phyloP scores from a whole-genome alignment of 2,113 vertebrate genomes.

The Sula dactylatra region DNA sequence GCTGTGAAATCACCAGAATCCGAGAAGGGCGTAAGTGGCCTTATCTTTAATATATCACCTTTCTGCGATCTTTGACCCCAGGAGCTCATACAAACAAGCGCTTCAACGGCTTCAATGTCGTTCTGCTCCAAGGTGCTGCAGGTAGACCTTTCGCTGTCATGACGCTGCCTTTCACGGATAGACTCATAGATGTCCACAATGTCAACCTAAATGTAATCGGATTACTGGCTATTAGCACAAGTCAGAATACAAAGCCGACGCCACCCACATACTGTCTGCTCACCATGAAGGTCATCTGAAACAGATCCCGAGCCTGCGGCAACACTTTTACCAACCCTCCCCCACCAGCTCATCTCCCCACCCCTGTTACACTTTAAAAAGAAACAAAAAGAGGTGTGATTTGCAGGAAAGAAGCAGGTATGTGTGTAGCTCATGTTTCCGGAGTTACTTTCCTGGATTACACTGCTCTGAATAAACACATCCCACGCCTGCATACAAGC shows the following conservation, averaged over 20 bases:
- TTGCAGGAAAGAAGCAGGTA: not conserved
- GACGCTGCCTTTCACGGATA: conserved; percentile 82
- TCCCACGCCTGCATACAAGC: not conserved
- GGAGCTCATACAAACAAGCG: conserved; percentile 96
- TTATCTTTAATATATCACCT: conserved; percentile 73
- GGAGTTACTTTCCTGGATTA: not conserved
- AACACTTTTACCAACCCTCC: not conserved
- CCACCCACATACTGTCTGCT: conserved; percentile 10
- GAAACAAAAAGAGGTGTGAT: not conserved
- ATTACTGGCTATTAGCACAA: conserved; percentile 62
- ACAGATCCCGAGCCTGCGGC: not conserved
- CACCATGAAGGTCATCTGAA: conserved; percentile 11
- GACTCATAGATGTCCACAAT: conserved; percentile 79
- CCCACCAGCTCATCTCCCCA: not conserved
- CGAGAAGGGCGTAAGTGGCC: conserved; percentile 92
- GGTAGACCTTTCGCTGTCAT: conserved; percentile 80
- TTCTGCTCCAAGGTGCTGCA: conserved; percentile 84
- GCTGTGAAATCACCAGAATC: conserved; percentile 90
- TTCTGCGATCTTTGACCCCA: conserved; percentile 89
- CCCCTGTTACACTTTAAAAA: not conserved
- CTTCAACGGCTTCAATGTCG: conserved; percentile 93
- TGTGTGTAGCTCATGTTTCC: not conserved
- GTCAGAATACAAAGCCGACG: not conserved
- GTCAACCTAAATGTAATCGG: conserved; percentile 79
- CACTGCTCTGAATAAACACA: not conserved